These are phyloP conservation scores for Staurois parvus DNA, from an alignment of 2,797 vertebrate species.

Conservation along the genomic window DNA sequence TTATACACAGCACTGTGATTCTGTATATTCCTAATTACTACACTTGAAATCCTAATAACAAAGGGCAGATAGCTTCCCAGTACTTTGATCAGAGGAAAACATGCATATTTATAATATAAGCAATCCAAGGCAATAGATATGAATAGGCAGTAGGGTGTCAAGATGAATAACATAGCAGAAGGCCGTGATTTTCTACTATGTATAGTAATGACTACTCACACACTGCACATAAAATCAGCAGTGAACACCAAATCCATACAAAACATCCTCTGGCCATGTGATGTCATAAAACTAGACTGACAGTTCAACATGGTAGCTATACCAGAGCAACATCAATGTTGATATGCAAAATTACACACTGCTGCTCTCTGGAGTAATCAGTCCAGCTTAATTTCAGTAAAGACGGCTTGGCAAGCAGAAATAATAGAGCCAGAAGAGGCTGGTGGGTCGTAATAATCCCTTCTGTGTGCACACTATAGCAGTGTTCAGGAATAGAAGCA, in stretches of 20 bases:
- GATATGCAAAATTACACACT: slow-evolving; percentile 56
- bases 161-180: slow-evolving; percentile 31
- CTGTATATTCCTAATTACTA: background rate
- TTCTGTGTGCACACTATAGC: slow-evolving; percentile 19
- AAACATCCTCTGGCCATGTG: slow-evolving; percentile 31
- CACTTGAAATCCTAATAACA: background rate
- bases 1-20: background rate
- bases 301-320: slow-evolving; percentile 55
- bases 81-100: slow-evolving; percentile 13
- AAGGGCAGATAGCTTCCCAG: background rate
- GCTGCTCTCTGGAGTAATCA: slow-evolving; percentile 40
- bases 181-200: slow-evolving; percentile 27
- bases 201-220: slow-evolving; percentile 51
- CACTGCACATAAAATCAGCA: slow-evolving; percentile 56
- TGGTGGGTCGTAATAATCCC: slow-evolving; percentile 6
- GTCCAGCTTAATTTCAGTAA: slow-evolving; percentile 39
- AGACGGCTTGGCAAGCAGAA: slow-evolving; percentile 40
- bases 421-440: slow-evolving; percentile 26
- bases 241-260: slow-evolving; percentile 42
- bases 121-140: background rate
- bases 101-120: background rate
- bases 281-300: slow-evolving; percentile 60
- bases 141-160: background rate
- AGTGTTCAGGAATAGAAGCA: slow-evolving; percentile 10
- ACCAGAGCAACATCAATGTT: slow-evolving; percentile 56